phyloP scores from a whole-genome alignment of 2,888 invertebrate species.

The Sepioteuthis lessoniana region DNA sequence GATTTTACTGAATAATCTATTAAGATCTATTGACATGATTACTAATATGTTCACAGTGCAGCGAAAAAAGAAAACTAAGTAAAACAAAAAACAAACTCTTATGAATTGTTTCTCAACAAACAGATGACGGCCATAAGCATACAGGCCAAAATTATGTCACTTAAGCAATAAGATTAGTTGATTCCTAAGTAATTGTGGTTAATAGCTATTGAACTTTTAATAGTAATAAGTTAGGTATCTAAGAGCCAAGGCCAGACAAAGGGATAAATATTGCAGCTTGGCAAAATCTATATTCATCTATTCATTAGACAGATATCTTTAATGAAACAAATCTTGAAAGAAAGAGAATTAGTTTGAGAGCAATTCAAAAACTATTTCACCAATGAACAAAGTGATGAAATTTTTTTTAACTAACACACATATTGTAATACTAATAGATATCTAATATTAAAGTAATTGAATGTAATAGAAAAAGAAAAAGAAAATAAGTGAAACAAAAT shows the following conservation, averaged over 20 bases:
- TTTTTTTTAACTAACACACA: too few species aligned
- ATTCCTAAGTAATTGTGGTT: not conserved
- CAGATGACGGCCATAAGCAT: not conserved
- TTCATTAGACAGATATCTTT: not conserved
- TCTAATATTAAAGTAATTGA: too few species aligned
- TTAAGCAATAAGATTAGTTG: conserved; percentile 33
- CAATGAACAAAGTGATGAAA: too few species aligned
- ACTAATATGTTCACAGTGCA: not conserved
- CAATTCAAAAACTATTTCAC: too few species aligned
- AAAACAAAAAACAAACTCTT: too few species aligned
- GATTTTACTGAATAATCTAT: not conserved
- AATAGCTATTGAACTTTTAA: conserved; percentile 1
- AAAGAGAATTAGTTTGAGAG: too few species aligned
- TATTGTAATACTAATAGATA: too few species aligned
- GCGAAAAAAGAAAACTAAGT: too few species aligned
- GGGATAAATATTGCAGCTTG: not conserved
- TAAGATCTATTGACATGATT: not conserved
- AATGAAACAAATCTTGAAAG: not conserved
- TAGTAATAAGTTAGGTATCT: too few species aligned
- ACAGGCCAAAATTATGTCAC: not conserved
- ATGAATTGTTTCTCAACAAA: not conserved
- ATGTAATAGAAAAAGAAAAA: too few species aligned
- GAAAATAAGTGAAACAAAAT: not conserved
- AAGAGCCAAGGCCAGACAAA: not conserved
- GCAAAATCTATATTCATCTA: not conserved